Conservation (phyloP, 2,797 vertebrate species). For the Epinephelus malabaricus region DNA sequence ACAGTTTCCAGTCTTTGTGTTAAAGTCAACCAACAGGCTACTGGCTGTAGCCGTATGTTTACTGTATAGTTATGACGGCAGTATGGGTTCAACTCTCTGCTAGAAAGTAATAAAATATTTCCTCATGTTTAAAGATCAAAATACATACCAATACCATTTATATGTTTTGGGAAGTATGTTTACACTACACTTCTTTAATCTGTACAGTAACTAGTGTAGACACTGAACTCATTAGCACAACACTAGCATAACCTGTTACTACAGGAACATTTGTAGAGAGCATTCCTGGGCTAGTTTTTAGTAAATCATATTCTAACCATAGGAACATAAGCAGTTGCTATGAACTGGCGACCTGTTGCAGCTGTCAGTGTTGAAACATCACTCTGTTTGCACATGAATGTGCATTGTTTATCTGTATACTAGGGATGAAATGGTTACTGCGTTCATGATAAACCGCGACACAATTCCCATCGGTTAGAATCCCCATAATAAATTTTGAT, state of each 20-base stretch:
- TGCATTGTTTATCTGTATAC: not conserved
- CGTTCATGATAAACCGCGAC: too few species aligned
- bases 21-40: too few species aligned
- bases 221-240: not conserved
- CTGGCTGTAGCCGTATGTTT: too few species aligned
- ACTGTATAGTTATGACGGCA: too few species aligned
- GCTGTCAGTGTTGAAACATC: not conserved
- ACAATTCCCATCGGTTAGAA: too few species aligned
- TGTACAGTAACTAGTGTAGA: not conserved
- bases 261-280: not conserved
- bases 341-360: not conserved
- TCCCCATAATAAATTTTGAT: too few species aligned
- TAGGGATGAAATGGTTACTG: too few species aligned
- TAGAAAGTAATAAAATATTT: not conserved
- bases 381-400: not conserved
- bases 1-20: too few species aligned
- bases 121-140: not conserved
- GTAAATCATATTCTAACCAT: not conserved
- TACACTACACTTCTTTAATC: not conserved
- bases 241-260: not conserved
- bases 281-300: not conserved
- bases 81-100: not conserved
- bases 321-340: not conserved
- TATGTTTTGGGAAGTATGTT: not conserved
- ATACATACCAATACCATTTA: not conserved